These are phyloP conservation scores for Drosophila pseudotalamancana DNA, from an alignment of 2,888 invertebrate species.

Conservation along the genomic window DNA sequence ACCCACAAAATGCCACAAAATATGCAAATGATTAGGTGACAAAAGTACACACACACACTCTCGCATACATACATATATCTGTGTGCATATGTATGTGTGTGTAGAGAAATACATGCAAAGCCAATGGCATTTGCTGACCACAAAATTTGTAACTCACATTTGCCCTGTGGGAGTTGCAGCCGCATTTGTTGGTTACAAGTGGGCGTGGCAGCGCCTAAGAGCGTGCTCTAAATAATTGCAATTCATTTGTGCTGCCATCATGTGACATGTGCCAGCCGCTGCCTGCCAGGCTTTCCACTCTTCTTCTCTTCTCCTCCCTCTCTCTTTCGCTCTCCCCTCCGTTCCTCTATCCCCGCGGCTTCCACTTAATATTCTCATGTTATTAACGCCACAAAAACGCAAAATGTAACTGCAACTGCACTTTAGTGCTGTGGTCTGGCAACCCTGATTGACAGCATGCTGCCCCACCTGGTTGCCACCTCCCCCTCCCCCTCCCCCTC, in stretches of 20 bases:
- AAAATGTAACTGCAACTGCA: slow-evolving; percentile 60
- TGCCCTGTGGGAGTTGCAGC: slow-evolving; percentile 7
- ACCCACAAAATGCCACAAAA: slow-evolving; percentile 23
- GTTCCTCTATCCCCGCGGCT: neutral
- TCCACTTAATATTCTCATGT: slow-evolving; percentile 39
- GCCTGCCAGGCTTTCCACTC: neutral
- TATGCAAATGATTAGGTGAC: slow-evolving; percentile 72
- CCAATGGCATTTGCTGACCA: slow-evolving; percentile 56
- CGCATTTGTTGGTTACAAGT: neutral
- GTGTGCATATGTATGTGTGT: too few species aligned
- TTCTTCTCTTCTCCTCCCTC: neutral
- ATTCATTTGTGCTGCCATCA: slow-evolving; percentile 67
- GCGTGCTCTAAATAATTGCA: slow-evolving; percentile 73
- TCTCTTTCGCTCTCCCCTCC: neutral
- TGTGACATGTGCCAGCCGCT: slow-evolving; percentile 32
- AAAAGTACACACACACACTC: slow-evolving; percentile 25
- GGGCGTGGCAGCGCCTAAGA: slow-evolving; percentile 43
- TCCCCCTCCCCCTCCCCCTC: neutral
- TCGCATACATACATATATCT: neutral
- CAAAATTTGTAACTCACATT: slow-evolving; percentile 50
- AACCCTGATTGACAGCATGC: slow-evolving; percentile 48
- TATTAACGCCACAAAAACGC: slow-evolving; percentile 56
- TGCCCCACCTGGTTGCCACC: neutral
- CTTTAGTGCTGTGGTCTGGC: slow-evolving; percentile 34
- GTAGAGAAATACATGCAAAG: slow-evolving; percentile 26